Conservation (phyloP, 2,797 vertebrate genomes). For the Pelochelys cantorii region DNA sequence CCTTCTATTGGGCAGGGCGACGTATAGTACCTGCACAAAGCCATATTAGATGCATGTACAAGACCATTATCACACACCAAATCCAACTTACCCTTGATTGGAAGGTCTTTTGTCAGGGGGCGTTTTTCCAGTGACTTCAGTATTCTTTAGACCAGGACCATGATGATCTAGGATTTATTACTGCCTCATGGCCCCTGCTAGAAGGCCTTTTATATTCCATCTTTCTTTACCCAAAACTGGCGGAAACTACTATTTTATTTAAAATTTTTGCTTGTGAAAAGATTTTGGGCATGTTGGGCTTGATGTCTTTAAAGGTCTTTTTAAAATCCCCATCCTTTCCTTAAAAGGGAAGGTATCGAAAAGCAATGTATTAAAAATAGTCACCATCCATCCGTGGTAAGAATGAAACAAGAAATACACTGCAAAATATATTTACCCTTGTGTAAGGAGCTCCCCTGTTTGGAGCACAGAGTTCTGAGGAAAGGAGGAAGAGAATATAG, state of each 20-base stretch:
- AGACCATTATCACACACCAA: neutral
- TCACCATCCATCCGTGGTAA: neutral
- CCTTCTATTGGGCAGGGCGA: too few relatives aligned
- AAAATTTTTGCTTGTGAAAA: neutral
- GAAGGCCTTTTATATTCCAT: neutral
- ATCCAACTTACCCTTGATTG: neutral
- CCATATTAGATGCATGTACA: neutral
- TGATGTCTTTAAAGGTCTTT: neutral
- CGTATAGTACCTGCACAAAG: fast-evolving
- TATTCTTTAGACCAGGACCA: neutral
- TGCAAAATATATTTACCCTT: neutral
- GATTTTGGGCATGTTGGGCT: neutral
- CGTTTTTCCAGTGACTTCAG: neutral
- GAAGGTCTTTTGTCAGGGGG: neutral
- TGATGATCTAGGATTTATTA: neutral
- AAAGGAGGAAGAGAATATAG: neutral
- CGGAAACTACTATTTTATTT: neutral
- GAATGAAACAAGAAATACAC: neutral
- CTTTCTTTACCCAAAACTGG: neutral
- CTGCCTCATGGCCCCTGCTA: neutral
- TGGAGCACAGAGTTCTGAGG: neutral
- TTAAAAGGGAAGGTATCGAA: constrained; percentile 5
- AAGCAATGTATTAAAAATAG: neutral
- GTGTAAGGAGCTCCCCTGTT: neutral
- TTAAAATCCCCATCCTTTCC: neutral